Base-by-base conservation (phyloP, 2,888 invertebrate genomes). In the Rambutsinella grinnellia region DNA sequence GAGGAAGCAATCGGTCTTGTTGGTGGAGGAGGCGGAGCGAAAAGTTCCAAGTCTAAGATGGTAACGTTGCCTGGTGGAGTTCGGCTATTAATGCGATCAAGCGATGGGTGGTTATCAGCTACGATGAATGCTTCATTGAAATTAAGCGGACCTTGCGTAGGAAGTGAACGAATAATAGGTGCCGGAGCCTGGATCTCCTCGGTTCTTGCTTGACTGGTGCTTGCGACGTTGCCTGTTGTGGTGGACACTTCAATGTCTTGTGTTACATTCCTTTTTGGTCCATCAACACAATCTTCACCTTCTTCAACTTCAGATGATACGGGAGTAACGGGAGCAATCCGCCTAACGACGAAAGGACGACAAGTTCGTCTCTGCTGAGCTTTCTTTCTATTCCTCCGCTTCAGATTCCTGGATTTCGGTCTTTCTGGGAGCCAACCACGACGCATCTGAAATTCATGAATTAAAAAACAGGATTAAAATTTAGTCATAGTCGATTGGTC, bases 401-500 rank as follows among this genome's bases (percentile, higher is more conserved):
- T 79, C n/a, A 69, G 51, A 53, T 65, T 72, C 26, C 74, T 57
- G 6, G 79, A 67, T 71, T 51, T 47, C 23, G 82, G 81, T 13
- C 82, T 60, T 28, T 72, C 74, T 15, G 82, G 82, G 47, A 81
- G 75, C 82, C 82, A 82, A 47, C 75, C 77, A 15, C 82, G 63
- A 3, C 81, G 79, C 10, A 79, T 74, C 81, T 83, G 28, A 36
- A n/a, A n/a, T n/a, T n/a, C n/a, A n/a, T n/a, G n/a, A n/a, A n/a
- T n/a, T n/a, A n/a, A n/a, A n/a, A n/a, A n/a, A n/a, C n/a, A 56
- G 58, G 17, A 23, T 6, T 19, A 58, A 24, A 56, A 56, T 56
- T 6, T n/a, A n/a, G 23, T 54, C 28, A 27, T 27, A 27, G 15
- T 21, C 28, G 26, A 27, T 10, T 57, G 8, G 19, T 19, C 13